Evolutionary conservation across 2,888 invertebrate genomes (phyloP), one percentile per base, ranked within the genome.

Genomic region (Isoperla grammatica): DNA sequence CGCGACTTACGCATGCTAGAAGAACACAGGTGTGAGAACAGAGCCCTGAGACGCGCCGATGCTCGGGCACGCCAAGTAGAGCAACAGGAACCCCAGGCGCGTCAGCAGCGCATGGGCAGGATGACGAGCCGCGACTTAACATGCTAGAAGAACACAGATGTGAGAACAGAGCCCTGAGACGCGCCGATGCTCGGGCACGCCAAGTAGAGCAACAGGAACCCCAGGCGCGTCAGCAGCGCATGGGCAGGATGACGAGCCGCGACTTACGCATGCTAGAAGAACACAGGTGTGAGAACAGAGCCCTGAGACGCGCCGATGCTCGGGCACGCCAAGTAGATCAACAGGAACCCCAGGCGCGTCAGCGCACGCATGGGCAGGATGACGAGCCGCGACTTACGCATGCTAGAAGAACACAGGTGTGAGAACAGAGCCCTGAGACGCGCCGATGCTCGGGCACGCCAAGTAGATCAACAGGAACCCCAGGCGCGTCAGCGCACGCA

Each of bases 181-280:
- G 66, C 67, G 6, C 67, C 65, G 35, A 69, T 66, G 46, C 61
- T 66, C 6, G 68, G 68, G 42, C 68, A 69, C 13, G 68, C 63
- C 22, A 68, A 65, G 61, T 67, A 68, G 19, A 68, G 64, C 19
- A 68, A 63, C 11, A 68, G 63, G 61, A 67, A 68, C 39, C 66
- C 66, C 17, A 68, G 63, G 57, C 62, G 63, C n/a, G 65, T 61
- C 37, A 68, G 60, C 67, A 67, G 45, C 64, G 61, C n/a, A 65
- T 67, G 6, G 68, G 68, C 59, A 68, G 56, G 29, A 68, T 67
- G 49, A 66, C 67, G 56, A 68, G 61, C 29, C 67, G 64, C 1
- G 68, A 66, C 54, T 65, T 65, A 39, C 68, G 64, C 68, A 68
- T 68, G 23, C n/a, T n/a, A n/a, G n/a, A n/a, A n/a, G n/a, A n/a